Conservation (phyloP, 2,113 vertebrate genomes). For the Sebastes schlegelii region DNA sequence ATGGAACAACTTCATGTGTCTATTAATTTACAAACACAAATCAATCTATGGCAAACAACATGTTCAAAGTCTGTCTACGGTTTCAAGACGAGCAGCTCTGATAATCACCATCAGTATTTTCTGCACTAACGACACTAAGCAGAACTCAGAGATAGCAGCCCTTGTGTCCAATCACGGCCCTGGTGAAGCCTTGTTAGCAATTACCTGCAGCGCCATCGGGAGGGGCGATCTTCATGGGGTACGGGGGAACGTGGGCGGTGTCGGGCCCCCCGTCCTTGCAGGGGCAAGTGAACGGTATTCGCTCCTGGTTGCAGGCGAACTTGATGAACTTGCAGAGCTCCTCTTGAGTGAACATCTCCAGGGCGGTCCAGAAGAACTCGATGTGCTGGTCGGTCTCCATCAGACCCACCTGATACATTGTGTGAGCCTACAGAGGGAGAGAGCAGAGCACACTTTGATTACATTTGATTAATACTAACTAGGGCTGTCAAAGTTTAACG, state of each 20-base stretch:
- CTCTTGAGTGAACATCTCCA: slow-evolving; percentile 98
- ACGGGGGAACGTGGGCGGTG: slow-evolving; percentile 96
- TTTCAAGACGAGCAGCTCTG: slow-evolving; percentile 13
- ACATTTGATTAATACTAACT: neutral
- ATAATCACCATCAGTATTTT: slow-evolving; percentile 32
- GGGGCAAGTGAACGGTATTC: slow-evolving; percentile 97
- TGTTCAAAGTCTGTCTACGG: slow-evolving; percentile 41
- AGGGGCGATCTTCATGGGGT: slow-evolving; percentile 98
- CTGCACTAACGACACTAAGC: neutral
- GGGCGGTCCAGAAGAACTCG: slow-evolving; percentile 96
- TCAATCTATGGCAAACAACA: neutral
- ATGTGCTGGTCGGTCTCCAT: slow-evolving; percentile 99
- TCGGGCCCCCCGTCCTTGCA: slow-evolving; percentile 97
- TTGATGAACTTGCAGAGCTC: slow-evolving; percentile 99
- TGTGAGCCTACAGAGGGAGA: slow-evolving; percentile 88
- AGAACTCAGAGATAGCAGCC: neutral
- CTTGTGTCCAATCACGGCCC: neutral
- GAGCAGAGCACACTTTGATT: neutral
- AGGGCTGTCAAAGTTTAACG: no score
- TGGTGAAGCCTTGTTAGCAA: neutral
- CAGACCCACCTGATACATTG: slow-evolving; percentile 99
- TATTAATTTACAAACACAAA: slow-evolving; percentile 14
- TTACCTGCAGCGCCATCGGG: slow-evolving; percentile 95
- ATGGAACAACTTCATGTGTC: neutral
- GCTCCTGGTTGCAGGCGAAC: slow-evolving; percentile 98